A percentile compares a stretch with the other conserved stretches of the same genome.
phyloP scores from a whole-genome alignment of 2,113 vertebrate genomes.

The Theristicus caerulescens region DNA sequence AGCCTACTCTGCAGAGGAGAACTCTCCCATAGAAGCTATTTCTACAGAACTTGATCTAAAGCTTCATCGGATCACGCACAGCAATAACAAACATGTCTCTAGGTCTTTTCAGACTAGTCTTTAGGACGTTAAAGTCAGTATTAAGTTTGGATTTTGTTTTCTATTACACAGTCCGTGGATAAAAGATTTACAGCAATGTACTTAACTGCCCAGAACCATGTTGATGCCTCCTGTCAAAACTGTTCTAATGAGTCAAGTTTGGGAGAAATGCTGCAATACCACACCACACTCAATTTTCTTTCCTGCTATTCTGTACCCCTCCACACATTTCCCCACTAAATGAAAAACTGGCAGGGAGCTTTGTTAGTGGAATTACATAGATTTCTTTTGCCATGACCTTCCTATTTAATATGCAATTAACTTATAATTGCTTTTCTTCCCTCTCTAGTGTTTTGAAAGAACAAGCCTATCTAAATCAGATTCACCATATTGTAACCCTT shows the following conservation, averaged over 20 bases:
- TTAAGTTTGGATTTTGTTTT: background rate
- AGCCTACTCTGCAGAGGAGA: background rate
- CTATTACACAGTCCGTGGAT: background rate
- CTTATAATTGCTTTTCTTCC: background rate
- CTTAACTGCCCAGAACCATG: background rate
- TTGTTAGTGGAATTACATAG: background rate
- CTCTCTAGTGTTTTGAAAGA: background rate
- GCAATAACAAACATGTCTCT: background rate
- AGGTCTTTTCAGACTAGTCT: background rate
- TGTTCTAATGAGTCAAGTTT: background rate
- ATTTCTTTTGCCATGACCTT: background rate
- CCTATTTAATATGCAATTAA: background rate
- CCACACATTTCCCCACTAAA: background rate
- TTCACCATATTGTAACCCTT: background rate
- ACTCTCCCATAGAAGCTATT: background rate
- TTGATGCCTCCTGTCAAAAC: background rate
- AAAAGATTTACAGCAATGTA: background rate
- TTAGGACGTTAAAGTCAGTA: background rate
- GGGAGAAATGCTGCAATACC: background rate
- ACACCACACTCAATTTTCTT: background rate
- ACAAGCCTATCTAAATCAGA: background rate
- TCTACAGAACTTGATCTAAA: constrained; percentile 18
- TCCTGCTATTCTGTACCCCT: background rate
- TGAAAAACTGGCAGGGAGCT: background rate
- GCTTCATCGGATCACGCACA: background rate